Evolutionary conservation across 2,888 invertebrate species (phyloP).

Genomic region (Sinotaia quadrata): DNA sequence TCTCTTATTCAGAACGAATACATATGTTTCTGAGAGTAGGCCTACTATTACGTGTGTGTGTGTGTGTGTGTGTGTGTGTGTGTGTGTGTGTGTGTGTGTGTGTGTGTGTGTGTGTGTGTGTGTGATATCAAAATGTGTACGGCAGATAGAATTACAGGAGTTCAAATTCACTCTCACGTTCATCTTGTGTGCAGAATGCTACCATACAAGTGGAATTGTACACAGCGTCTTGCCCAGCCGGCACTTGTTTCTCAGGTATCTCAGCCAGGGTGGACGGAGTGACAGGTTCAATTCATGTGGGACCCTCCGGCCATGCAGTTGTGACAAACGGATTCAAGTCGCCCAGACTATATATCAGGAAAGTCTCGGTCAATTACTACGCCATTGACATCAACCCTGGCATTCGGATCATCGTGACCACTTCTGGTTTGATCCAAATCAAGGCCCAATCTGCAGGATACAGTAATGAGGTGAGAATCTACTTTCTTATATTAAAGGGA

Average conservation of each 20-base stretch:
- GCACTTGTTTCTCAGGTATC: neutral
- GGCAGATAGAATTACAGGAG: too few species aligned
- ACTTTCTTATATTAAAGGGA: too few species aligned
- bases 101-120: neutral
- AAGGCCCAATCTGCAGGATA: slow-evolving; percentile 1
- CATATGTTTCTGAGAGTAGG: neutral
- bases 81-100: neutral
- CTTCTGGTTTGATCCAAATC: slow-evolving; percentile 3
- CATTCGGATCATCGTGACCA: neutral
- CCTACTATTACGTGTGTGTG: slow-evolving; percentile 1
- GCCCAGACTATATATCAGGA: neutral
- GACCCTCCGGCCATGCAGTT: neutral
- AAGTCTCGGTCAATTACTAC: slow-evolving; percentile 11
- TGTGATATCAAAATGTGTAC: neutral
- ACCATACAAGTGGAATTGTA: neutral
- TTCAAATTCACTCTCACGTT: neutral
- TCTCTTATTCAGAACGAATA: neutral
- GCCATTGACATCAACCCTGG: slow-evolving; percentile 11
- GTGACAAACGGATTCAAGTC: neutral
- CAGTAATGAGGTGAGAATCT: slow-evolving; percentile 3
- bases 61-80: slow-evolving; percentile 2
- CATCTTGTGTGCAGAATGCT: neutral
- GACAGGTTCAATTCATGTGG: neutral
- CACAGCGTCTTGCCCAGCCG: neutral
- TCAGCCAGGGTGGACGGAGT: neutral